Base-by-base conservation (phyloP, 2,888 invertebrate species). In the Bursaphelenchus okinawaensis region DNA sequence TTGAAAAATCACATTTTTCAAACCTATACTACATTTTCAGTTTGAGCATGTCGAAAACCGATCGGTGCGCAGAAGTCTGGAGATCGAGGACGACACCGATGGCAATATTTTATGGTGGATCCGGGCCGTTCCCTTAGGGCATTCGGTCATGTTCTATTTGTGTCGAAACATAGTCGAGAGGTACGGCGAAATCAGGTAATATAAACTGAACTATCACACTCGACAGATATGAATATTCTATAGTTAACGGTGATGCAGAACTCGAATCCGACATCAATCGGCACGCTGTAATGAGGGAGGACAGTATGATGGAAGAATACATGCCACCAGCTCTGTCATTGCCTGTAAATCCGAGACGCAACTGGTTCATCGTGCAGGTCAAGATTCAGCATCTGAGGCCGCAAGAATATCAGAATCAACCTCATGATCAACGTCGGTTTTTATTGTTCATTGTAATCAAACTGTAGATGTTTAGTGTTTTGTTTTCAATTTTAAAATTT, bases 201-300 rank as follows among this genome's bases (percentile, higher is more conserved):
- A 54, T n/a, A 23, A 54, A 6, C 12, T n/a, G 16, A 6, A 19
- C 16, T 3, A 54, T n/a, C 12, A 19, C 16, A 26, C 26, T 12
- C 12, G 24, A n/a, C 23, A 54, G 65, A 55, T 63, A 66, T 19
- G 63, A 66, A 20, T 63, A 23, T 16, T 24, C 51, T 20, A 20
- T 66, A 26, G 63, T 63, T 19, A 63, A 66, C 27, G 63, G 63
- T 20, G 63, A 63, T 65, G 63, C 66, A 20, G 40, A 29, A 29
- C 26, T 63, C 12, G 67, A 66, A 4, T 67, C 26, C 50, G 63
- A 26, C 22, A 57, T 26, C 31, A 40, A 64, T 22, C 24, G 62
- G 7, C 62, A 59, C 12, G 62, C 62, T 7, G 26, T 62, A 16
- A 22, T 62, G 9, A 26, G 26, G 23, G 28, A 26, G 19, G 26